Evolutionary conservation across 2,888 invertebrate species (phyloP).

Genomic region (Chromoteleia sp.): DNA sequence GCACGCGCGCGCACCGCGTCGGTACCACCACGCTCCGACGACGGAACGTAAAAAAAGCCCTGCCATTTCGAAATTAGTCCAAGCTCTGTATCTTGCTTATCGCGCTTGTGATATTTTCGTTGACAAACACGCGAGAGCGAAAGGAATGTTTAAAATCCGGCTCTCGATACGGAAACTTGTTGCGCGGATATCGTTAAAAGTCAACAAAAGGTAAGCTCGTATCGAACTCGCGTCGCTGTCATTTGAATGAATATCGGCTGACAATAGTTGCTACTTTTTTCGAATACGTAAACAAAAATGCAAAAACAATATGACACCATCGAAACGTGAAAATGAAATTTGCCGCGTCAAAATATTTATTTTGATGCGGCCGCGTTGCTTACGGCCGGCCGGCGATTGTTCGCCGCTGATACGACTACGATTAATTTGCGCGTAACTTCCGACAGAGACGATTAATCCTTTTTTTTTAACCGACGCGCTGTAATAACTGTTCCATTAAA

Average conservation of each 20-base stretch:
- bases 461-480: not conserved
- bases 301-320: constrained; percentile 26
- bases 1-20: not conserved
- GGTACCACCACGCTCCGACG: constrained; percentile 13
- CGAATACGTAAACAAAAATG: constrained; percentile 29
- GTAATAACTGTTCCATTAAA: constrained; percentile 32
- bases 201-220: constrained; percentile 54
- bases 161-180: constrained; percentile 56
- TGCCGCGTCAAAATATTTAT: constrained; percentile 41
- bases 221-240: constrained; percentile 37
- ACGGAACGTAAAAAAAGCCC: constrained; percentile 20
- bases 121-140: constrained; percentile 36
- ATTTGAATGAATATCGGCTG: constrained; percentile 53
- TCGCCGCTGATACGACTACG: constrained; percentile 31
- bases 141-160: constrained; percentile 40
- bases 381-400: constrained; percentile 35
- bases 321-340: constrained; percentile 47
- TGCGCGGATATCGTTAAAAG: constrained; percentile 60
- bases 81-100: constrained; percentile 61
- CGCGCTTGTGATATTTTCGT: constrained; percentile 40
- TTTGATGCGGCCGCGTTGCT: constrained; percentile 36
- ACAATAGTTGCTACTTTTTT: constrained; percentile 43
- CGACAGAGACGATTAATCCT: constrained; percentile 2
- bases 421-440: constrained; percentile 39
- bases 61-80: constrained; percentile 36